Conservation (phyloP, 64 coral and sea anemone species). For the Catalaphyllia jardinei region DNA sequence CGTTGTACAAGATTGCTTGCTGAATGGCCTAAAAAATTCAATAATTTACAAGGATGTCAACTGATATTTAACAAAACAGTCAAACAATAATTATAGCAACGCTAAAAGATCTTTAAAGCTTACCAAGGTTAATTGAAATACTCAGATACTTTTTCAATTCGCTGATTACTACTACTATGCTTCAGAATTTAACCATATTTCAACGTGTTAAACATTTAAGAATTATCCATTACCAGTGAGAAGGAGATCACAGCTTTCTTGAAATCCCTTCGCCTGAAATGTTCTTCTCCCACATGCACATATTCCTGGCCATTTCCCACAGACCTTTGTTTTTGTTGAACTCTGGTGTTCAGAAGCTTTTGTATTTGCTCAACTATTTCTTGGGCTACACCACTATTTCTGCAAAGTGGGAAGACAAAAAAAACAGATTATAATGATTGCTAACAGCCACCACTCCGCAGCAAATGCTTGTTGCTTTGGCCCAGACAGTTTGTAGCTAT, state of each 20-base stretch:
- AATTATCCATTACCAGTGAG: slow-evolving; percentile 40
- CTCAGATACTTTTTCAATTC: no score
- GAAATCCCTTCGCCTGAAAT: slow-evolving; percentile 41
- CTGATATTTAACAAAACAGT: background rate
- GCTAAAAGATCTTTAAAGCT: no score
- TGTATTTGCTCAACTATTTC: slow-evolving; percentile 45
- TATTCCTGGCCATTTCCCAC: slow-evolving; percentile 47
- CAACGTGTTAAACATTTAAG: no score
- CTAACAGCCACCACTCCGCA: no score
- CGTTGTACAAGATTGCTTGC: background rate
- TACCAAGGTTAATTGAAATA: no score
- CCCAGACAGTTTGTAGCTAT: no score
- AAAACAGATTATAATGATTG: no score
- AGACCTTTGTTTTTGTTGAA: background rate
- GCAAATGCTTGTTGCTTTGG: no score
- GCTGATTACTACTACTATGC: no score
- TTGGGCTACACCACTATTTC: slow-evolving; percentile 21
- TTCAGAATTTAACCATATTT: no score
- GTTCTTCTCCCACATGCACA: slow-evolving; percentile 18
- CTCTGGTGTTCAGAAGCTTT: slow-evolving; percentile 33
- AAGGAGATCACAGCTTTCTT: slow-evolving; percentile 50
- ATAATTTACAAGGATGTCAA: background rate
- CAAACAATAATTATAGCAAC: no score
- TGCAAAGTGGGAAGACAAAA: background rate
- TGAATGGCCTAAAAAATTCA: slow-evolving; percentile 1